Base-by-base conservation (phyloP, 2,888 invertebrate species). In the Sinhomidia bicolor region DNA sequence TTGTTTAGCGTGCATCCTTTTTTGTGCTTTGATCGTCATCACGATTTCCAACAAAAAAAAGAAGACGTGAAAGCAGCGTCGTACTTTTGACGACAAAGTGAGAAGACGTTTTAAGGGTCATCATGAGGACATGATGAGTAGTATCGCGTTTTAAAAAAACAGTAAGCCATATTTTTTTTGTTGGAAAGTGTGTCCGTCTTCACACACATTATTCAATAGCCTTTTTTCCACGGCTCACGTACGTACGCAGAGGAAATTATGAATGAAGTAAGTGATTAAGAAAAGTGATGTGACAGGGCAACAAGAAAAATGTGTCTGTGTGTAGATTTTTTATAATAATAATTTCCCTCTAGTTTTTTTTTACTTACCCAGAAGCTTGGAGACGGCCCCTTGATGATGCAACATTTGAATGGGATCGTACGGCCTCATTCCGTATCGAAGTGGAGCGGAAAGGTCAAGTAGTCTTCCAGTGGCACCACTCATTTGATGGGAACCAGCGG, bases 321-420 rank as follows among this genome's bases (percentile, higher is more conserved):
- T 26, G 7, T 36, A n/a, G n/a, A n/a, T n/a, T n/a, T n/a, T n/a
- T n/a, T n/a, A n/a, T n/a, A n/a, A n/a, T n/a, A n/a, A n/a, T n/a
- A n/a, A n/a, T n/a, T n/a, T n/a, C 12, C 65, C 14, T 65, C 26
- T 62, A 3, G 9, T 41, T 36, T 29, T 32, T 29, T 65, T 14
- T 32, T 32, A 79, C 92, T 91, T 89, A 97, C 98, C 98, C 93
- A 98, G 94, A 93, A 98, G 95, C 94, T 98, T 98, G 92, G 97
- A 97, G 92, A 95, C 98, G 93, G 97, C 97, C 93, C 97, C 97
- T 94, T 98, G 97, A 93, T 95, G 95, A 89, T 97, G 96, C 85
- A 98, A 95, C 95, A 98, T 97, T 93, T 98, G 98, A 5, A 98
- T 97, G 93, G 98, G 95, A 94, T 98, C 98, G 92, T 98, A 98